Evolutionary conservation across 2,797 vertebrate genomes (phyloP).

Genomic region (Muraenolepis orangiensis): DNA sequence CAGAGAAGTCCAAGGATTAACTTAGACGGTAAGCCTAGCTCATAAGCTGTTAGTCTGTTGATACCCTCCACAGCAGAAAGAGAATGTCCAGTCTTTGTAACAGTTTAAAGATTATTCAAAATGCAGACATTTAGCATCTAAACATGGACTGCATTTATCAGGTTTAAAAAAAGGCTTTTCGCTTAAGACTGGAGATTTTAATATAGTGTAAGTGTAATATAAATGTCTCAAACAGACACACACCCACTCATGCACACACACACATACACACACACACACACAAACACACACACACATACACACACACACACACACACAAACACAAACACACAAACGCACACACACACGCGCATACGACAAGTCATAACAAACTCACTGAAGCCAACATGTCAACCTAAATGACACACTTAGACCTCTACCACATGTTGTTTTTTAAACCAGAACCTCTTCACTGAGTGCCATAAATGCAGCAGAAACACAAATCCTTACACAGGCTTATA

Average conservation of each 20-base stretch:
- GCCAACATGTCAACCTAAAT: conserved; percentile 33
- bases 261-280: too few species aligned
- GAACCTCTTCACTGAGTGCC: conserved; percentile 28
- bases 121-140: background rate
- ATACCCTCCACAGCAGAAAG: conserved; percentile 46
- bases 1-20: conserved; percentile 30
- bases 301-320: background rate
- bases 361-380: conserved; percentile 40
- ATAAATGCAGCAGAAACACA: background rate
- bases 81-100: conserved; percentile 71
- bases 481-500: too few species aligned
- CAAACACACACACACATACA: background rate
- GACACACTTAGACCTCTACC: conserved; percentile 61
- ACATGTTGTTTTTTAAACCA: conserved; percentile 70
- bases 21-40: conserved; percentile 4
- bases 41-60: conserved; percentile 53
- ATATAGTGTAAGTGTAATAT: conserved; percentile 51
- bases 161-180: conserved; percentile 1
- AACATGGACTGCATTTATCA: background rate
- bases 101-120: conserved; percentile 6
- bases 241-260: too few species aligned
- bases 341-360: background rate
- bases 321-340: background rate
- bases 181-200: conserved; percentile 71
- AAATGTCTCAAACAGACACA: conserved; percentile 37